Percentiles rank a stretch among this genome's conserved stretches.
Evolutionary conservation across 2,797 vertebrate genomes (phyloP).

Genomic region (Chelon auratus): DNA sequence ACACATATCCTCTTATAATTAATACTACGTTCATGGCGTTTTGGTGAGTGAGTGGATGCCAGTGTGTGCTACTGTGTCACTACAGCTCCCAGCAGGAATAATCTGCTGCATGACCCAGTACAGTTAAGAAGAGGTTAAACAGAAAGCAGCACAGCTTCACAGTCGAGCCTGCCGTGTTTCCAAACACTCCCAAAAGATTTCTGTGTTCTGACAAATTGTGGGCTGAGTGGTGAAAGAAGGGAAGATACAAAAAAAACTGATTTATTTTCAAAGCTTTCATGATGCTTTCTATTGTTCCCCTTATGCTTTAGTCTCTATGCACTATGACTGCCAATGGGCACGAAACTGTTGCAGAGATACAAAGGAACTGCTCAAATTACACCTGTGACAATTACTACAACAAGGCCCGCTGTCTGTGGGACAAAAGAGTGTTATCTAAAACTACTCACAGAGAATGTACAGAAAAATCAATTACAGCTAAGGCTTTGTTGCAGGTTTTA

Average conservation of each 20-base stretch:
- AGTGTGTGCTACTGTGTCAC: slow-evolving; percentile 37
- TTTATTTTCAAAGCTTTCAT: slow-evolving; percentile 75
- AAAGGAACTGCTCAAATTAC: slow-evolving; percentile 82
- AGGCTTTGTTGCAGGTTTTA: slow-evolving; percentile 68
- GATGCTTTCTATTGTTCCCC: slow-evolving; percentile 64
- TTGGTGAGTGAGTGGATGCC: not conserved
- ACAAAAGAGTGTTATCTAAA: slow-evolving; percentile 78
- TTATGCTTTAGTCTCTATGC: slow-evolving; percentile 59
- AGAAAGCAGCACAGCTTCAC: slow-evolving; percentile 48
- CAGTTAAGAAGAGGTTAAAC: slow-evolving; percentile 68
- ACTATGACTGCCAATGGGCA: slow-evolving; percentile 57
- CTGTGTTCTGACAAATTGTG: slow-evolving; percentile 56
- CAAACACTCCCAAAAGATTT: slow-evolving; percentile 71
- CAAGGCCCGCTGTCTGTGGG: slow-evolving; percentile 62
- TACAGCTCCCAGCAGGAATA: slow-evolving; percentile 58
- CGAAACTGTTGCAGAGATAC: slow-evolving; percentile 77
- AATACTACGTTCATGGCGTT: not conserved
- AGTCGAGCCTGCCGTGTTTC: slow-evolving; percentile 55
- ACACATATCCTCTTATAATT: not conserved
- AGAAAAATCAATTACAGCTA: slow-evolving; percentile 67
- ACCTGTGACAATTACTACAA: slow-evolving; percentile 77
- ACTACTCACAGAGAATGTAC: slow-evolving; percentile 71
- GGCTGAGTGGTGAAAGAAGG: slow-evolving; percentile 40
- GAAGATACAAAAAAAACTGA: slow-evolving; percentile 34
- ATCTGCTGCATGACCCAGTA: slow-evolving; percentile 54